Evolutionary conservation across 2,888 invertebrate species (phyloP).

Genomic region (Trachelus iudaicus): DNA sequence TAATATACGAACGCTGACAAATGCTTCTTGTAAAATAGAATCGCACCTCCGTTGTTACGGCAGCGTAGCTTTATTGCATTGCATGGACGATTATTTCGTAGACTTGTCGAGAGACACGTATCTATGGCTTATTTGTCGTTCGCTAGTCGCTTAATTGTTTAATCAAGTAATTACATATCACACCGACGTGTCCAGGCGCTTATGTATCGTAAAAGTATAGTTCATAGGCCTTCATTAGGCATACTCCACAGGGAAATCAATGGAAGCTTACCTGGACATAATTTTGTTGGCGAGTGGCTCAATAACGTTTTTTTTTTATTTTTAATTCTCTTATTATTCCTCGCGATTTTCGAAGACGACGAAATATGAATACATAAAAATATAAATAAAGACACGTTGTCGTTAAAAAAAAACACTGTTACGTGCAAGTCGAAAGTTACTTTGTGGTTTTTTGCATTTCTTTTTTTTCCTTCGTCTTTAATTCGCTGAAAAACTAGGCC

Average conservation of each 20-base stretch:
- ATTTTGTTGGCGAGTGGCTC: not conserved
- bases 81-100: conserved; percentile 13
- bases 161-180: conserved; percentile 44
- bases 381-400: not conserved
- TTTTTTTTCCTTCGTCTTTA: not conserved
- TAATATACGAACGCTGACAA: conserved; percentile 27
- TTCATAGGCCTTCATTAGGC: conserved; percentile 41
- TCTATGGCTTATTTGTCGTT: conserved; percentile 24
- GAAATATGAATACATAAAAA: not conserved
- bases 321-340: too few species aligned
- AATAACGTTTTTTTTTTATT: too few species aligned
- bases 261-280: not conserved
- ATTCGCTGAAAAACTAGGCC: not conserved
- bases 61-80: conserved; percentile 47
- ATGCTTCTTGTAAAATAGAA: conserved; percentile 26
- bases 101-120: conserved; percentile 22
- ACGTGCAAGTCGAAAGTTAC: not conserved
- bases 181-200: conserved; percentile 40
- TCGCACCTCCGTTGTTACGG: conserved; percentile 34
- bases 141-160: conserved; percentile 17
- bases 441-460: not conserved
- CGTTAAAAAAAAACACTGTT: not conserved
- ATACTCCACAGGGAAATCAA: not conserved
- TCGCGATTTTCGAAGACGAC: not conserved
- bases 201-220: conserved; percentile 37